phyloP scores from a whole-genome alignment of 2,113 vertebrate species.

The Noturus placidus region DNA sequence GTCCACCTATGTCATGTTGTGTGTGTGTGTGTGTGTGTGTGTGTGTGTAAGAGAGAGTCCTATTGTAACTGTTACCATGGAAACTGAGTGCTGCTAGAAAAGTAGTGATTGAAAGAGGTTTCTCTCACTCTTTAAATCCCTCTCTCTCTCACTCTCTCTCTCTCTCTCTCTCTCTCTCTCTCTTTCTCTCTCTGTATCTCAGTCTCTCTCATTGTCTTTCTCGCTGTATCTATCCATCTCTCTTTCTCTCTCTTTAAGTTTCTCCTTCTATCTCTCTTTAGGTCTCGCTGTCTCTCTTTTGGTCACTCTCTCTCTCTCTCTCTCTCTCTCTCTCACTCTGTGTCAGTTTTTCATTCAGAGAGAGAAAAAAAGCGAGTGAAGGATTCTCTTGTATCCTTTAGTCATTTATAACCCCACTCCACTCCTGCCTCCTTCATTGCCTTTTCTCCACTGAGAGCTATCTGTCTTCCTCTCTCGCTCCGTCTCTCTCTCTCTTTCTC shows the following conservation, averaged over 20 bases:
- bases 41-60: slow-evolving; percentile 60
- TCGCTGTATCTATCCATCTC: not conserved
- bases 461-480: slow-evolving; percentile 17
- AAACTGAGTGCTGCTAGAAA: slow-evolving; percentile 77
- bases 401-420: not conserved
- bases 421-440: slow-evolving; percentile 11
- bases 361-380: not conserved
- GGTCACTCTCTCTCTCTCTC: not conserved
- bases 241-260: not conserved
- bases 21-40: slow-evolving; percentile 50
- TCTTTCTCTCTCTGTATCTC: not conserved
- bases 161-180: not conserved
- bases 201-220: not conserved
- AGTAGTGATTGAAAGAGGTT: slow-evolving; percentile 72
- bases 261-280: not conserved
- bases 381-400: not conserved
- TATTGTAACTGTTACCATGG: slow-evolving; percentile 82
- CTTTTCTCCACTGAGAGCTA: slow-evolving; percentile 8
- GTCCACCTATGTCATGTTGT: not conserved
- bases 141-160: not conserved
- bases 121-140: slow-evolving; percentile 22
- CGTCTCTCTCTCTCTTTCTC: not conserved
- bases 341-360: slow-evolving; percentile 49
- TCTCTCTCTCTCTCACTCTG: not conserved
- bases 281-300: not conserved